phyloP scores from a whole-genome alignment of 2,888 invertebrate genomes.

The Cyaniris semiargus region DNA sequence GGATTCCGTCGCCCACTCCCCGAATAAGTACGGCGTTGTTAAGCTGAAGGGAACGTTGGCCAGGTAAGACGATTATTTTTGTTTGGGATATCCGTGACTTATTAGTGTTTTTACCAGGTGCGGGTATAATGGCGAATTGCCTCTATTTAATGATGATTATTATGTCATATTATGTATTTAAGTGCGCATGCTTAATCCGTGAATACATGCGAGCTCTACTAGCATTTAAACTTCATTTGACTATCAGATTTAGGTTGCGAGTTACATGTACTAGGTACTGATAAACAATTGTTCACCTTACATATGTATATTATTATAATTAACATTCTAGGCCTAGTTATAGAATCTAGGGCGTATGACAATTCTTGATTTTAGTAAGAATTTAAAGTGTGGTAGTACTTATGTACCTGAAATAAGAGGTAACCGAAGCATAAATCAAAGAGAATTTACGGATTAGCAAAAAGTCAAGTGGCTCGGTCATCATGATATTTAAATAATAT shows the following conservation, averaged over 20 bases:
- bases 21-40: constrained; percentile 55
- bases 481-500: constrained; percentile 10
- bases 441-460: background rate
- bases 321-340: background rate
- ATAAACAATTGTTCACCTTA: background rate
- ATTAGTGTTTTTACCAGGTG: background rate
- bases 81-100: constrained; percentile 8
- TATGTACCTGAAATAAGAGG: background rate
- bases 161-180: background rate
- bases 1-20: constrained; percentile 48
- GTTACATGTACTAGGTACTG: background rate
- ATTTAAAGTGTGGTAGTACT: too few relatives aligned
- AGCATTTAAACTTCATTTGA: background rate
- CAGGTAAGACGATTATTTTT: constrained; percentile 54
- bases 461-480: constrained; percentile 3
- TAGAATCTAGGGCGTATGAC: background rate
- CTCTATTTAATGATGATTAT: background rate
- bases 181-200: background rate
- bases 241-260: background rate
- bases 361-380: background rate
- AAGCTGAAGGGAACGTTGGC: constrained; percentile 67
- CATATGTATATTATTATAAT: background rate
- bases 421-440: constrained; percentile 1
- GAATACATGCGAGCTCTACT: background rate
- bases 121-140: background rate